phyloP scores from a whole-genome alignment of 2,113 vertebrate species.

The Lontra canadensis region DNA sequence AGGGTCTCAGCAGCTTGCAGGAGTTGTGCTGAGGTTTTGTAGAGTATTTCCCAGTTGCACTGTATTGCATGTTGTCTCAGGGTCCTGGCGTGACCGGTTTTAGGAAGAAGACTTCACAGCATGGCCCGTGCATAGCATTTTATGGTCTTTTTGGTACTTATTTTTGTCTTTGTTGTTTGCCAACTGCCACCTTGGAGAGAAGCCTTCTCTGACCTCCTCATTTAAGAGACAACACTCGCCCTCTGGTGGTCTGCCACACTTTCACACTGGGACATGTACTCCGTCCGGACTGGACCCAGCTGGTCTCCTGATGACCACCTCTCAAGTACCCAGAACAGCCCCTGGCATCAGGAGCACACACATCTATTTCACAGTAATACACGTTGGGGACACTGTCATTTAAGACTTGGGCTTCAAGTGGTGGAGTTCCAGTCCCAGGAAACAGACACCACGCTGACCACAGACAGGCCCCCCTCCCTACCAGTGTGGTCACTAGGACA shows the following conservation, averaged over 20 bases:
- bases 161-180: background rate
- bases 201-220: background rate
- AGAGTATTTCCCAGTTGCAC: background rate
- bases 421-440: no score
- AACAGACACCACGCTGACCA: background rate
- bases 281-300: rapidly evolving
- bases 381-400: background rate
- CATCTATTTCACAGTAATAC: background rate
- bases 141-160: background rate
- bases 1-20: background rate
- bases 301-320: background rate
- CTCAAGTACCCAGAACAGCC: background rate
- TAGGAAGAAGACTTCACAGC: background rate
- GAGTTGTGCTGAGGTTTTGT: background rate
- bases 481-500: background rate
- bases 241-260: background rate
- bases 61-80: background rate
- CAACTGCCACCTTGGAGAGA: background rate
- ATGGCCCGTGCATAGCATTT: background rate
- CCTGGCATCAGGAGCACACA: background rate
- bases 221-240: background rate
- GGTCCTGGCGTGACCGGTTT: background rate
- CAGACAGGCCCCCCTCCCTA: background rate
- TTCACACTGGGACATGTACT: background rate
- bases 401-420: background rate